A percentile compares a stretch with the other conserved stretches of the same genome.
These are phyloP conservation scores for Macropus fuliginosus DNA, from an alignment of 2,797 vertebrate genomes.

Conservation along the genomic window DNA sequence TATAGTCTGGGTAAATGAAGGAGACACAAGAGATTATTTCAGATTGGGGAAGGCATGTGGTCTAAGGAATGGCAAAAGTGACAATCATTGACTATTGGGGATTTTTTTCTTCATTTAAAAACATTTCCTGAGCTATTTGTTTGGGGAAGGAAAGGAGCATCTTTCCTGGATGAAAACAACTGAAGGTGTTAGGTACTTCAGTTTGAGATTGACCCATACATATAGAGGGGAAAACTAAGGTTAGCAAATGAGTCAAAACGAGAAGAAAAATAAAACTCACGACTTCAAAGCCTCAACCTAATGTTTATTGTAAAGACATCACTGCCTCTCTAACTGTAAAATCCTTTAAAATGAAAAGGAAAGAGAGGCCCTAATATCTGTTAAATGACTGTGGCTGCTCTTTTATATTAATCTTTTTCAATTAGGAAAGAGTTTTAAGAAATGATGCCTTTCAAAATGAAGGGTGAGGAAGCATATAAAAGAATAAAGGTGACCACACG, in stretches of 20 bases:
- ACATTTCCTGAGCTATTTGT: background rate
- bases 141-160: background rate
- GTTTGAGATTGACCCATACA: background rate
- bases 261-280: background rate
- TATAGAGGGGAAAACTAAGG: background rate
- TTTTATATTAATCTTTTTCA: conserved; percentile 9
- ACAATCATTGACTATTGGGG: background rate
- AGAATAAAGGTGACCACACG: background rate
- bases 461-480: background rate
- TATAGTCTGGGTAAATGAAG: background rate
- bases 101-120: background rate
- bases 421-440: background rate
- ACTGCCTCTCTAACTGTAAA: background rate
- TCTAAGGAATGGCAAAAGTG: background rate
- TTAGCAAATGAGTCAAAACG: background rate
- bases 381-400: background rate
- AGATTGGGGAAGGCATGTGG: background rate
- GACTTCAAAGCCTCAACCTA: background rate
- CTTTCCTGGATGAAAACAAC: background rate
- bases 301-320: background rate
- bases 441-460: conserved; percentile 4
- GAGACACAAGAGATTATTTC: background rate
- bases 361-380: background rate
- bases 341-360: conserved; percentile 19
- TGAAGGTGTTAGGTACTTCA: background rate